phyloP scores from a whole-genome alignment of 1,140 invertebrate species.

The Philopotamus ludificatus region DNA sequence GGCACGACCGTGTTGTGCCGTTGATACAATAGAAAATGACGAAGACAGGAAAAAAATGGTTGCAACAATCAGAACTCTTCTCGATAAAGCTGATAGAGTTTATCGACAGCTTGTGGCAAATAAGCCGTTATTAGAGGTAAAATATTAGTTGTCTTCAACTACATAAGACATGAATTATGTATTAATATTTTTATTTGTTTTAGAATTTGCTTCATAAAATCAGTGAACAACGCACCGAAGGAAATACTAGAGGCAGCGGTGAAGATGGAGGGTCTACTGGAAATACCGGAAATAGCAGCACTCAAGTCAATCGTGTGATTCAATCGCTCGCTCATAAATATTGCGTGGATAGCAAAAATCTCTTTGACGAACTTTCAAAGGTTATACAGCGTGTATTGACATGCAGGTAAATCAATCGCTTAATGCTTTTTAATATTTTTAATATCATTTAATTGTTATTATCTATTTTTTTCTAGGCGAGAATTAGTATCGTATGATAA shows the following conservation, averaged over 20 bases:
- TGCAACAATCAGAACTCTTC: constrained; percentile 79
- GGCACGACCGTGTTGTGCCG: constrained; percentile 88
- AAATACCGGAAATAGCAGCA: constrained; percentile 51
- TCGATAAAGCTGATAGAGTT: constrained; percentile 93
- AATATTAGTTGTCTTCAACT: background rate
- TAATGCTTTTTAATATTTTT: background rate
- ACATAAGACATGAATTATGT: background rate
- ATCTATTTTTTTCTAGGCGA: constrained; percentile 53
- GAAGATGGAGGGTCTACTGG: constrained; percentile 59
- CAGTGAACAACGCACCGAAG: constrained; percentile 70
- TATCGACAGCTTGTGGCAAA: constrained; percentile 87
- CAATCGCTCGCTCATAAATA: constrained; percentile 89
- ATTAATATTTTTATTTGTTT: constrained; percentile 35
- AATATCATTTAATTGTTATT: background rate
- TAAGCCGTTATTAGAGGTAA: constrained; percentile 83
- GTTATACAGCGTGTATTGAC: constrained; percentile 91
- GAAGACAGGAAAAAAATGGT: constrained; percentile 96
- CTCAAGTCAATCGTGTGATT: constrained; percentile 80
- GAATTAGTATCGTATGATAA: constrained; percentile 92
- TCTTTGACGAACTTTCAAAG: constrained; percentile 95
- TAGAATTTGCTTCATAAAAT: constrained; percentile 72
- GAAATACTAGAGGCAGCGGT: constrained; percentile 48
- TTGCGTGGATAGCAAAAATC: constrained; percentile 89
- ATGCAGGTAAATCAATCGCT: constrained; percentile 60
- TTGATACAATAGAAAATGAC: constrained; percentile 95